phyloP scores from a whole-genome alignment of 2,888 invertebrate species.

The Platycnemis pennipes region DNA sequence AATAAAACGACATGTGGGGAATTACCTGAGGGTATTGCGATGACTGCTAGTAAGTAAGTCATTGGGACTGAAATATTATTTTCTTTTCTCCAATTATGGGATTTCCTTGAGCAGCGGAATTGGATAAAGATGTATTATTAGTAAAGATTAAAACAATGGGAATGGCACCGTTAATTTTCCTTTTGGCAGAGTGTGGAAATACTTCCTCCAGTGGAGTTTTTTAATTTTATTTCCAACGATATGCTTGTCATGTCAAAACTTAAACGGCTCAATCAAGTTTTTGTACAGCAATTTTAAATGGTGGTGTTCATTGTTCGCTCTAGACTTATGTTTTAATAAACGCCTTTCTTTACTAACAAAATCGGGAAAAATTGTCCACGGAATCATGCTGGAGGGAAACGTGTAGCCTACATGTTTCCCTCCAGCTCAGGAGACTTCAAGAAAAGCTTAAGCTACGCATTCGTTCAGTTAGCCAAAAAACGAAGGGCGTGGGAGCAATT shows the following conservation, averaged over 20 bases:
- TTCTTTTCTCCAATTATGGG: background rate
- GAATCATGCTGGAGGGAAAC: too few relatives aligned
- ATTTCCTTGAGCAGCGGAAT: background rate
- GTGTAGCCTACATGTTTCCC: too few relatives aligned
- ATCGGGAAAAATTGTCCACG: too few relatives aligned
- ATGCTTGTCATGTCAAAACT: too few relatives aligned
- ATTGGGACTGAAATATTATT: background rate
- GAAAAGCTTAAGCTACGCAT: background rate
- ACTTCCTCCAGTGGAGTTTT: background rate
- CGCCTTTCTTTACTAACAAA: too few relatives aligned
- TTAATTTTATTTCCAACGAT: too few relatives aligned
- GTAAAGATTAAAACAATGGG: background rate
- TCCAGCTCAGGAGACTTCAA: background rate
- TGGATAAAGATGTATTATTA: background rate
- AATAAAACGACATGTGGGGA: background rate
- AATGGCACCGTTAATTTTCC: background rate
- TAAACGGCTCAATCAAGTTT: too few relatives aligned
- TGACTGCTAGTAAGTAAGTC: slow-evolving; percentile 16
- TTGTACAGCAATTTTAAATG: too few relatives aligned
- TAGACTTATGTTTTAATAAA: too few relatives aligned
- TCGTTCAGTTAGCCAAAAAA: background rate
- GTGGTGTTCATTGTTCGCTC: too few relatives aligned
- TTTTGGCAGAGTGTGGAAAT: background rate
- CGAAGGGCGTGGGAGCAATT: background rate
- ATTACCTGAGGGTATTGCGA: background rate